Base-by-base conservation (phyloP, 2,113 vertebrate genomes). In the Eira barbara region DNA sequence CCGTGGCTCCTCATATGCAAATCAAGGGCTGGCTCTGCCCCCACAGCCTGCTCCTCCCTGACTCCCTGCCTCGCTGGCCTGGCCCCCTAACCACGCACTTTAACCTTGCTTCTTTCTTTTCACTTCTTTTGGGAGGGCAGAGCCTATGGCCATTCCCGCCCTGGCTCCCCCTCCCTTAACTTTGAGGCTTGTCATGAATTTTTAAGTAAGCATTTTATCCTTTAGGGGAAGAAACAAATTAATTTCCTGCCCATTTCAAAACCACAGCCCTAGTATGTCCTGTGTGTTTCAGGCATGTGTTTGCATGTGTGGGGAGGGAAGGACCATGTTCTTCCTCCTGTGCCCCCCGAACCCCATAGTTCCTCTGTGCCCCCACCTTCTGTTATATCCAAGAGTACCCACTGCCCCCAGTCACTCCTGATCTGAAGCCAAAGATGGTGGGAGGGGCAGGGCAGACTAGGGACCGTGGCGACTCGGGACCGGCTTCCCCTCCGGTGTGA, bases 31-130 rank as follows among this genome's bases (percentile, higher is more conserved):
- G 98, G 96, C 92, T 96, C 98, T 97, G 98, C 97, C 98, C 98
- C 81, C 65, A 93, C 95, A 91, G 97, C 78, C 80, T 96, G 95
- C 97, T 49, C 94, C 95, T 27, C 17, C 39, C n/a, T 17, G 9
- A 36, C 49, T 8, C 29, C 93, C 4, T 21, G 69, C 65, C 52
- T 65, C 84, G 86, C 42, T 45, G 92, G 92, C 98, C 84, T 87
- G 94, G 36, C 94, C 97, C 98, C 98, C 96, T 93, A 89, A 97
- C 98, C 98, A 98, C 98, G 99, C 99, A 99, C 99, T 99, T 99
- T 99, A 99, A 97, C 98, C 98, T 96, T 97, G 88, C 98, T 98
- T 97, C 29, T 97, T 97, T 76, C 84, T 98, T 97, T 98, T 81
- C 52, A 45, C 55, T 89, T 86, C 83, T 88, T 96, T 97, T 79